Evolutionary conservation across 1,140 invertebrate genomes (phyloP), one percentile per base, ranked within the genome.

Genomic region (Whitmania pigra): DNA sequence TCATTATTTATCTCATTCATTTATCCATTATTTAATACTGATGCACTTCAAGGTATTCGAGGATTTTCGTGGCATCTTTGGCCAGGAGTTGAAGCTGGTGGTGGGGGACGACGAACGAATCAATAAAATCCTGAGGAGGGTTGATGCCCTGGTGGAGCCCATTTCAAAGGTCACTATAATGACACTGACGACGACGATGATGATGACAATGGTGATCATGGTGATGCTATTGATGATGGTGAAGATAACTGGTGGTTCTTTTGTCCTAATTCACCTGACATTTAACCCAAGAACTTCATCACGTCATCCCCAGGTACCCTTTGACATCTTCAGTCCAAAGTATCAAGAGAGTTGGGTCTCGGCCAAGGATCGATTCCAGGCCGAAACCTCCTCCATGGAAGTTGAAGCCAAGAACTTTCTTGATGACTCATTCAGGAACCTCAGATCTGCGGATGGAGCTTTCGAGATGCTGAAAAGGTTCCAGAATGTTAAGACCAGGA

Each of bases 21-120:
- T n/a, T n/a, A n/a, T n/a, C n/a, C n/a, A n/a, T n/a, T n/a, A n/a
- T n/a, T n/a, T n/a, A n/a, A 36, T 36, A 13, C 15, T 17, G 43
- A 13, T 13, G 13, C 9, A 49, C n/a, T 73, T 78, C 67, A 69
- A 88, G 86, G 86, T 90, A 0, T 83, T 93, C 0, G 86, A 89
- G 77, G 89, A 94, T 78, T 93, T 93, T 77, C 88, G 91, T 78
- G 92, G 92, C 74, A 89, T 94, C 67, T 93, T 95, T 78, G 90
- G 91, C 0, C 84, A 87, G 6, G 89, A 93, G 77, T 81, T 95
- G 0, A 91, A 92, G 78, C 87, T 89, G 0, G 88, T 93, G 17
- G 90, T 93, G 25, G 88, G 87, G 71, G 89, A 93, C 79, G 89
- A 90, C 0, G 87, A 88, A 0, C 86, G 89, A 75, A 90, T 95